These are phyloP conservation scores for Xiphophorus maculatus DNA, from an alignment of 2,113 vertebrate genomes.

Conservation along the genomic window DNA sequence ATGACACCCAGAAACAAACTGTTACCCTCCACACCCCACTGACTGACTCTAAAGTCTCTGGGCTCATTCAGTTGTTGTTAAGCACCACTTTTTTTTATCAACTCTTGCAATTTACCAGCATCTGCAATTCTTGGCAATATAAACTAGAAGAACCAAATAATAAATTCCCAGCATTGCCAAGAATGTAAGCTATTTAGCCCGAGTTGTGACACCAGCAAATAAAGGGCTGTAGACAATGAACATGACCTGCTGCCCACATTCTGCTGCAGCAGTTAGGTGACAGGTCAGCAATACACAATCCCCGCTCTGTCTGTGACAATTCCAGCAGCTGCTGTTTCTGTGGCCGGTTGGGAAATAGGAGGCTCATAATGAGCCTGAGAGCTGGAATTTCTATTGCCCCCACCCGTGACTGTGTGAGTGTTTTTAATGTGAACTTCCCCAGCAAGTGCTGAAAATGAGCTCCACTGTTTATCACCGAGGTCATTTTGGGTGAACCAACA, in stretches of 20 bases:
- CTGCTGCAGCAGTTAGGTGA: slow-evolving; percentile 67
- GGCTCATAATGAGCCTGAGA: slow-evolving; percentile 66
- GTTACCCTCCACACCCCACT: slow-evolving; percentile 17
- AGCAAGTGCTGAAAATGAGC: slow-evolving; percentile 19
- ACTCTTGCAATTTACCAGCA: slow-evolving; percentile 20
- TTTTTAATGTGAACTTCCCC: slow-evolving; percentile 60
- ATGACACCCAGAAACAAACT: slow-evolving; percentile 47
- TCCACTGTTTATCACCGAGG: slow-evolving; percentile 30
- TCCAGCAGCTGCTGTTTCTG: slow-evolving; percentile 47
- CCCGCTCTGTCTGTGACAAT: slow-evolving; percentile 72
- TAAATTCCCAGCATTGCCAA: slow-evolving; percentile 56
- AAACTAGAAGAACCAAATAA: slow-evolving; percentile 29
- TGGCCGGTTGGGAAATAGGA: slow-evolving; percentile 33
- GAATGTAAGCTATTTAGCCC: slow-evolving; percentile 62
- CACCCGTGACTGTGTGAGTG: slow-evolving; percentile 37
- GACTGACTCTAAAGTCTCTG: slow-evolving; percentile 31
- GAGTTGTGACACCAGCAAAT: slow-evolving; percentile 52
- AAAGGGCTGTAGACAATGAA: slow-evolving; percentile 58
- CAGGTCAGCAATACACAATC: slow-evolving; percentile 76
- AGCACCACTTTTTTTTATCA: slow-evolving; percentile 18
- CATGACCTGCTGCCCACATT: slow-evolving; percentile 67
- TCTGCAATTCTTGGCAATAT: slow-evolving; percentile 34
- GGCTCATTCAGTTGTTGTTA: slow-evolving; percentile 39
- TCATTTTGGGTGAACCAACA: slow-evolving; percentile 1
- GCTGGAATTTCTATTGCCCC: slow-evolving; percentile 62